Conservation (phyloP, 2,113 vertebrate genomes). For the Alces alces region DNA sequence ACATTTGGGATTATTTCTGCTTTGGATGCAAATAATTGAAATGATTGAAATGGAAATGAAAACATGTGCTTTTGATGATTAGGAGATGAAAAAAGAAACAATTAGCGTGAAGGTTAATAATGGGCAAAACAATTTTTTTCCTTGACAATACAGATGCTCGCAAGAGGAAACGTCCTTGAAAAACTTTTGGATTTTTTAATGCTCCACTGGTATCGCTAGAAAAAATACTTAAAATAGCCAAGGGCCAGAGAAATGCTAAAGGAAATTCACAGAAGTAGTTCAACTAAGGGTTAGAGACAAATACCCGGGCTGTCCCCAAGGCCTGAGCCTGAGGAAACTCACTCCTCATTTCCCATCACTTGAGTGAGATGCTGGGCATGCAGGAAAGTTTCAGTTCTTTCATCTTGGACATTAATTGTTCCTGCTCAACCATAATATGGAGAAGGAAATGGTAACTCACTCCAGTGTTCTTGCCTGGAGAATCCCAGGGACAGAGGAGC, state of each 20-base stretch:
- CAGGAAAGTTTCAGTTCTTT: neutral
- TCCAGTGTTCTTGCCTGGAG: too few species aligned
- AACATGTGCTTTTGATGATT: conserved; percentile 59
- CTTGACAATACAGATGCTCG: neutral
- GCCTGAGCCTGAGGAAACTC: neutral
- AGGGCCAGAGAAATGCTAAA: neutral
- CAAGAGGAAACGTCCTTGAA: neutral
- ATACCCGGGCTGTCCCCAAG: neutral
- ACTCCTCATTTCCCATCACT: neutral
- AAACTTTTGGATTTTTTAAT: neutral
- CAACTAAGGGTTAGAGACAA: neutral
- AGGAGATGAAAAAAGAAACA: conserved; percentile 58
- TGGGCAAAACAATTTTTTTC: neutral
- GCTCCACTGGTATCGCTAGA: neutral
- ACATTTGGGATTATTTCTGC: conserved; percentile 28
- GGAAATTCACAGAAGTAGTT: neutral
- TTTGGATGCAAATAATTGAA: conserved; percentile 61
- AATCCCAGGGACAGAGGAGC: too few species aligned
- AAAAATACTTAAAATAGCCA: neutral
- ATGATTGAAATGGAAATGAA: conserved; percentile 64
- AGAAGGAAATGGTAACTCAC: too few species aligned
- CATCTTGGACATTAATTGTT: neutral
- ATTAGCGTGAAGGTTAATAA: conserved; percentile 60
- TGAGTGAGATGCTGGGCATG: neutral
- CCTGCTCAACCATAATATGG: neutral